These are phyloP conservation scores for Anguilla pacifica DNA, from an alignment of 2,797 vertebrate species.

Conservation along the genomic window DNA sequence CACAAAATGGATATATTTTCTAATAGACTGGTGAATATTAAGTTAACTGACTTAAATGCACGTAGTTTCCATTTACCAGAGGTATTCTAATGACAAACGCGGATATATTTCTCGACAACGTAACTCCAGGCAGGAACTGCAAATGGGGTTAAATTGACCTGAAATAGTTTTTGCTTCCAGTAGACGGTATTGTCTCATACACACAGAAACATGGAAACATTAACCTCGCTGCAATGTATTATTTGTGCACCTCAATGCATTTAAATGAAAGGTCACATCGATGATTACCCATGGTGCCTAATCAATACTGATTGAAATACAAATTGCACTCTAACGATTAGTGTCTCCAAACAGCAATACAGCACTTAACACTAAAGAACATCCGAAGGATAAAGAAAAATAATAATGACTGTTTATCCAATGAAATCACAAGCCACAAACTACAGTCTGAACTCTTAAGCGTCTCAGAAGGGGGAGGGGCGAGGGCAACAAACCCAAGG, in stretches of 20 bases:
- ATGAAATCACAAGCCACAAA: not conserved
- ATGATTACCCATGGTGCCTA: not conserved
- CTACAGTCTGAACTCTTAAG: not conserved
- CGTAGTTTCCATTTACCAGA: not conserved
- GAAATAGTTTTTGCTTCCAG: not conserved
- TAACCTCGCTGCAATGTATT: not conserved
- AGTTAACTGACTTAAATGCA: not conserved
- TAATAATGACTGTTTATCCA: not conserved
- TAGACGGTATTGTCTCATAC: not conserved
- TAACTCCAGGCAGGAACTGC: not conserved
- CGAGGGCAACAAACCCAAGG: not conserved
- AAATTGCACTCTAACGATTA: slow-evolving; percentile 13
- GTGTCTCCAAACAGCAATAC: slow-evolving; percentile 7
- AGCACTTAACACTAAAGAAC: slow-evolving; percentile 6
- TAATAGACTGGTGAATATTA: not conserved
- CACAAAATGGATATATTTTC: not conserved
- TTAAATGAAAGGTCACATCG: slow-evolving; percentile 18
- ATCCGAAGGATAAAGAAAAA: not conserved
- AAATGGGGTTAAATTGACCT: not conserved
- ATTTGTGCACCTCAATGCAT: not conserved
- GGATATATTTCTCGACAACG: not conserved
- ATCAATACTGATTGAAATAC: slow-evolving; percentile 21
- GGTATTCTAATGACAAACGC: not conserved
- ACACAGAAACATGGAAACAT: not conserved
- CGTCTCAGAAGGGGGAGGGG: not conserved